phyloP scores from a whole-genome alignment of 2,888 invertebrate species.

The Cephonodes hylas region DNA sequence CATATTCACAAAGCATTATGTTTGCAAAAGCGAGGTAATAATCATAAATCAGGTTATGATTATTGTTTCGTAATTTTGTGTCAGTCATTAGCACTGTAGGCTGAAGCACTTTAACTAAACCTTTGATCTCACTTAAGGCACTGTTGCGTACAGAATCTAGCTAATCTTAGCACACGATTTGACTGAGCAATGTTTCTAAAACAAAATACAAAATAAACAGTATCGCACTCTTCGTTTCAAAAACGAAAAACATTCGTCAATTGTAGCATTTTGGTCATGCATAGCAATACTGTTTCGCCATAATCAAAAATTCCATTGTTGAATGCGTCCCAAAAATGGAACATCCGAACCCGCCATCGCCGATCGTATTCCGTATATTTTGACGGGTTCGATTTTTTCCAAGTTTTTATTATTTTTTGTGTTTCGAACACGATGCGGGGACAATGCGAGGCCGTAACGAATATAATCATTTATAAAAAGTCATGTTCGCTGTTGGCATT shows the following conservation, averaged over 20 bases:
- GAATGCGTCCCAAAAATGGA: constrained; percentile 17
- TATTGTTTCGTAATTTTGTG: no score
- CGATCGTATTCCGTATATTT: constrained; percentile 62
- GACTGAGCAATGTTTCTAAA: no score
- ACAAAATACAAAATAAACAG: neutral
- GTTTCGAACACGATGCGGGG: constrained; percentile 55
- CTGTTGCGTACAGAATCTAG: no score
- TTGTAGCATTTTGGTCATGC: neutral
- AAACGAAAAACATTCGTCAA: neutral
- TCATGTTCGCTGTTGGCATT: constrained; percentile 50
- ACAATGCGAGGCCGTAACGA: constrained; percentile 71
- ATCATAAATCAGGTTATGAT: no score
- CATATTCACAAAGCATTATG: no score
- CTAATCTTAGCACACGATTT: neutral
- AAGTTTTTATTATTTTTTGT: constrained; percentile 46
- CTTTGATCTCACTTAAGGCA: no score
- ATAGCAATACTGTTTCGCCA: neutral
- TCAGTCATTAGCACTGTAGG: no score
- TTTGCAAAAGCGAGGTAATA: no score
- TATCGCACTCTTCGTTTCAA: neutral
- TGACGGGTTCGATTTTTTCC: constrained; percentile 63
- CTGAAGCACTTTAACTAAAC: no score
- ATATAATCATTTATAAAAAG: constrained; percentile 73
- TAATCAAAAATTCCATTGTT: constrained; percentile 20
- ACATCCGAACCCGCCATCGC: constrained; percentile 49